Percentiles rank a stretch among this genome's conserved stretches.
Evolutionary conservation across 2,888 invertebrate species (phyloP).

Genomic region (Pyrgus malvae): DNA sequence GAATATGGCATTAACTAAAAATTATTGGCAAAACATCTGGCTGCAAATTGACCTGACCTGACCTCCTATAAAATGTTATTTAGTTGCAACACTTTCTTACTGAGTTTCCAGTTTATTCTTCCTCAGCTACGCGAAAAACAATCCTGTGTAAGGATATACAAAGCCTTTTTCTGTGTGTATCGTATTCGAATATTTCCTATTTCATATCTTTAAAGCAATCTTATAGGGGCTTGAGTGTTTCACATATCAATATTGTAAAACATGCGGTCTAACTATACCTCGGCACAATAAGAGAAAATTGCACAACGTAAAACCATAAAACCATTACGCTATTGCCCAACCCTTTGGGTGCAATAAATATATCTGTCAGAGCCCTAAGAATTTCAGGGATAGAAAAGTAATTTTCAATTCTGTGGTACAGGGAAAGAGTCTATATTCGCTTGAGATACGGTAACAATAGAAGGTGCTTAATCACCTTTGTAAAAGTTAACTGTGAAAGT

Average conservation of each 20-base stretch:
- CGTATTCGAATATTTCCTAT: neutral
- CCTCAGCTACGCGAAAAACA: neutral
- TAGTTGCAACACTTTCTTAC: constrained; percentile 4
- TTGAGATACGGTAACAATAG: neutral
- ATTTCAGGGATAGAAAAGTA: neutral
- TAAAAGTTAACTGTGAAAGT: constrained; percentile 62
- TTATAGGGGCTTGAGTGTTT: constrained; percentile 3
- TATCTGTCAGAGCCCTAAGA: constrained; percentile 50
- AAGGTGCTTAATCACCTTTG: constrained; percentile 40
- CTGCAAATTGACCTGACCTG: neutral
- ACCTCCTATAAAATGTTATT: constrained; percentile 3
- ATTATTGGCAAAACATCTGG: neutral
- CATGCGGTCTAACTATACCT: constrained; percentile 38
- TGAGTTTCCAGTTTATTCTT: neutral
- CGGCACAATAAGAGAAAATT: constrained; percentile 69
- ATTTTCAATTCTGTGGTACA: constrained; percentile 38
- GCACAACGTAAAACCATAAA: constrained; percentile 75
- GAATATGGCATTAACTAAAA: neutral
- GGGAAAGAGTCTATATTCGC: constrained; percentile 34
- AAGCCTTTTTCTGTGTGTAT: neutral
- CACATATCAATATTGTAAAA: constrained; percentile 37
- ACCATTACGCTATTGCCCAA: constrained; percentile 69
- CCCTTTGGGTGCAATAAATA: constrained; percentile 78
- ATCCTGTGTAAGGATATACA: neutral
- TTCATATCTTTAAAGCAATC: constrained; percentile 6